Evolutionary conservation across 2,888 invertebrate genomes (phyloP).

Genomic region (Tuta absoluta): DNA sequence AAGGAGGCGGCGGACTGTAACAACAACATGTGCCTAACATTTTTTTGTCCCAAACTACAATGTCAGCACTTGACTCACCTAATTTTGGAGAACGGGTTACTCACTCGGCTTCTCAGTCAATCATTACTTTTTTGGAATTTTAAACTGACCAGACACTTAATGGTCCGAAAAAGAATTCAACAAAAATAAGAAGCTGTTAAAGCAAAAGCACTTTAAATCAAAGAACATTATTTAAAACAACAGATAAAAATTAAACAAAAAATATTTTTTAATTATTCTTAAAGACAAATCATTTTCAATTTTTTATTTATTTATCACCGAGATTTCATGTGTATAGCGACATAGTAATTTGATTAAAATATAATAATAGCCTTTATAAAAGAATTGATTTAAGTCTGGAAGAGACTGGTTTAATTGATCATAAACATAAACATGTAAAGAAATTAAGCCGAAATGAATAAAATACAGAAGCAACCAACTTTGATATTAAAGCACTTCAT

Average conservation of each 20-base stretch:
- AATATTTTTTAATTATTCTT: no score
- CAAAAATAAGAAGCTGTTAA: neutral
- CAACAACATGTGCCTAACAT: slow-evolving; percentile 42
- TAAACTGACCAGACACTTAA: neutral
- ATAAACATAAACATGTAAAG: slow-evolving; percentile 22
- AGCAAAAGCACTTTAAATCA: no score
- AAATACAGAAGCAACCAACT: neutral
- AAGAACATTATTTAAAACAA: no score
- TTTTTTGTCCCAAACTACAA: slow-evolving; percentile 39
- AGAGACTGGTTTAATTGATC: neutral
- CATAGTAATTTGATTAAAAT: no score
- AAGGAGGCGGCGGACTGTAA: slow-evolving; percentile 50
- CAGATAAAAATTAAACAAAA: no score
- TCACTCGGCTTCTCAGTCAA: slow-evolving; percentile 33
- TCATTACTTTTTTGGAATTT: slow-evolving; percentile 4
- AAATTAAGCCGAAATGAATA: slow-evolving; percentile 18
- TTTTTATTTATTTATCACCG: no score
- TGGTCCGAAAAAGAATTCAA: neutral
- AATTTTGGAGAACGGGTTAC: slow-evolving; percentile 36
- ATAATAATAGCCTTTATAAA: slow-evolving; percentile 15
- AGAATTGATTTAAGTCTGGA: slow-evolving; percentile 18
- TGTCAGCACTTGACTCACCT: slow-evolving; percentile 39
- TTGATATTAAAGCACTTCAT: neutral
- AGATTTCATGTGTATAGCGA: no score
- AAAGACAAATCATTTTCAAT: no score